Conservation (phyloP, 2,888 invertebrate genomes). For the Sinotaia quadrata region DNA sequence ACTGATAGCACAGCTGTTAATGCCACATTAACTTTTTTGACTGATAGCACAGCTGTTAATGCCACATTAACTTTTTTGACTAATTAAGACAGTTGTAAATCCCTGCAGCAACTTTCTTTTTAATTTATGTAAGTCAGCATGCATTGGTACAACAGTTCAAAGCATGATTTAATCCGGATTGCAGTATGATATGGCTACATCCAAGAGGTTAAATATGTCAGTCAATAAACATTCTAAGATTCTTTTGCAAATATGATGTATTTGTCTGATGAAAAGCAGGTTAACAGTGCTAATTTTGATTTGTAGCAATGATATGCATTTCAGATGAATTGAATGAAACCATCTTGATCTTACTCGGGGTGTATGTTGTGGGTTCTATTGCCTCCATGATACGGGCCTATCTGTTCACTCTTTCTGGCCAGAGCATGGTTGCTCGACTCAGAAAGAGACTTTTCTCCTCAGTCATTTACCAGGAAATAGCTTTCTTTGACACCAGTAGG, state of each 20-base stretch:
- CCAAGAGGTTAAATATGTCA: background rate
- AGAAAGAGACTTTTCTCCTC: conserved; percentile 59
- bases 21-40: too few species aligned
- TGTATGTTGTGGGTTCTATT: conserved; percentile 61
- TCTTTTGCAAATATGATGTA: background rate
- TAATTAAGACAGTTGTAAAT: too few species aligned
- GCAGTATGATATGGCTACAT: background rate
- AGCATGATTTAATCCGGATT: background rate
- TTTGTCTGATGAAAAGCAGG: background rate
- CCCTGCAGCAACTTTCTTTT: too few species aligned
- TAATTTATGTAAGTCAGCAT: too few species aligned
- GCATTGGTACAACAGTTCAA: too few species aligned
- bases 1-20: too few species aligned
- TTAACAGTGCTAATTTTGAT: background rate
- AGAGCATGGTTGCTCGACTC: conserved; percentile 68
- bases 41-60: too few species aligned
- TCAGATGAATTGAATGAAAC: conserved; percentile 64
- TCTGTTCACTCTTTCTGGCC: conserved; percentile 68
- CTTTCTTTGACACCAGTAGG: conserved; percentile 70
- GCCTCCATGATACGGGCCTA: conserved; percentile 62
- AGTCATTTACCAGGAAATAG: conserved; percentile 66
- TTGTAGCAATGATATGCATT: too few species aligned
- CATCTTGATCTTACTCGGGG: conserved; percentile 59
- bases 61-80: too few species aligned
- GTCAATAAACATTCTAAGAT: background rate